Base-by-base conservation (phyloP, 1,140 invertebrate genomes). In the Lordiphosa collinella region DNA sequence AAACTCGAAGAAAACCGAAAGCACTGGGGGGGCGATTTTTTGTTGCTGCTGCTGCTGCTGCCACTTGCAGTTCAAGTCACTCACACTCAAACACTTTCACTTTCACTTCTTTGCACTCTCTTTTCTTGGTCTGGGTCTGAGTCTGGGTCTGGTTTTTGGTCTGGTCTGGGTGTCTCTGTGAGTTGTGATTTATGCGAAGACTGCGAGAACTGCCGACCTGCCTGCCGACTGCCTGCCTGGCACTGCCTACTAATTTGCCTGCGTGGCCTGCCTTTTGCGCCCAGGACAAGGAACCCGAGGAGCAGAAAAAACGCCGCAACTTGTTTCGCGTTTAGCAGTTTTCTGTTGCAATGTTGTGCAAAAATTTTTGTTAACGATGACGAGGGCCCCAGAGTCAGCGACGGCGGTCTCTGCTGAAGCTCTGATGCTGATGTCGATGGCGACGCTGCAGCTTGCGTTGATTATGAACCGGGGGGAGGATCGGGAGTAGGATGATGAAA, bases 311-410 rank as follows among this genome's bases (percentile, higher is more conserved):
- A 85, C 84, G 84, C 84, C 84, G 85, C 84, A 87, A 72, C 84
- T 82, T 87, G 84, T 74, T 87, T 87, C 84, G 85, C 84, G 84
- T 87, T 87, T 87, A 87, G 84, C 84, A 75, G 78, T 84, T 87
- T 87, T 87, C 84, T 87, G 84, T 87, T 87, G 84, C 84, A 87
- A 85, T 87, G 85, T 75, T 74, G 61, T 79, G 74, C 70, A 60
- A 79, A 86, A 84, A 78, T 84, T 29, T 29, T 29, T 67, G 70
- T 73, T 80, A 86, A 85, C 80, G 80, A 75, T 86, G 79, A 80
- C 71, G 70, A n/a, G 74, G 25, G 61, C 54, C 58, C 70, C 58
- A 73, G 52, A 69, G 66, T 57, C 67, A 55, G 35, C 46, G 51
- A 48, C 36, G 43, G 35, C 37, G 59, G 60, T 59, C 59, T 67